Evolutionary conservation across 2,888 invertebrate genomes (phyloP).

Genomic region (Lepidochrysops patricia): DNA sequence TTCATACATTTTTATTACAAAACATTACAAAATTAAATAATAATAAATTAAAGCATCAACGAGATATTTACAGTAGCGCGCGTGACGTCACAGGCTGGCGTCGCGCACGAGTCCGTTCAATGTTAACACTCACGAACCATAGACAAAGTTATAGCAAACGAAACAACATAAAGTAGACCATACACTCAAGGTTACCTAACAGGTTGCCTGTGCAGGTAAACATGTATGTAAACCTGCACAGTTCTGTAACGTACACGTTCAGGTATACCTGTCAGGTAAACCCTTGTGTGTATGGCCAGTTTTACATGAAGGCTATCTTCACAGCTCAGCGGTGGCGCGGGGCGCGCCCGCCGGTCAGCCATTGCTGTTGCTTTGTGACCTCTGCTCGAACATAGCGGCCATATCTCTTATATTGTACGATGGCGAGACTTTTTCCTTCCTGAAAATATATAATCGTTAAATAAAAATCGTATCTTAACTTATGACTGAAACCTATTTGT

Average conservation of each 20-base stretch:
- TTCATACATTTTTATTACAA: background rate
- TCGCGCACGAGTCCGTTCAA: background rate
- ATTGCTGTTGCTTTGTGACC: constrained; percentile 58
- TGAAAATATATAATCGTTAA: constrained; percentile 39
- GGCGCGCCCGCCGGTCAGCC: constrained; percentile 39
- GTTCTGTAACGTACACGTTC: too few species aligned
- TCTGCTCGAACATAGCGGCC: constrained; percentile 87
- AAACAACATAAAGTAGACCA: background rate
- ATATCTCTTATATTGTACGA: constrained; percentile 86
- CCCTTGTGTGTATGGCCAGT: too few species aligned
- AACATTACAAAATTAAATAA: constrained; percentile 8
- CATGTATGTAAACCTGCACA: too few species aligned
- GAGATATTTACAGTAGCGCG: constrained; percentile 1
- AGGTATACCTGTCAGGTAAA: too few species aligned
- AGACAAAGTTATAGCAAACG: background rate
- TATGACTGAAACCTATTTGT: too few species aligned
- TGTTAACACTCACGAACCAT: background rate
- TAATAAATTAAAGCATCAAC: constrained; percentile 11
- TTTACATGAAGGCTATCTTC: background rate
- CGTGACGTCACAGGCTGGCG: background rate
- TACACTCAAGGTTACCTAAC: too few species aligned
- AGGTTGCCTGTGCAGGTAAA: too few species aligned
- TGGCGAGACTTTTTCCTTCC: constrained; percentile 80
- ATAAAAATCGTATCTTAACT: too few species aligned
- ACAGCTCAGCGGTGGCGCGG: background rate